Evolutionary conservation across 2,888 invertebrate species (phyloP), one percentile per base, ranked within the genome.

Genomic region (Sylvicola fuscatus): DNA sequence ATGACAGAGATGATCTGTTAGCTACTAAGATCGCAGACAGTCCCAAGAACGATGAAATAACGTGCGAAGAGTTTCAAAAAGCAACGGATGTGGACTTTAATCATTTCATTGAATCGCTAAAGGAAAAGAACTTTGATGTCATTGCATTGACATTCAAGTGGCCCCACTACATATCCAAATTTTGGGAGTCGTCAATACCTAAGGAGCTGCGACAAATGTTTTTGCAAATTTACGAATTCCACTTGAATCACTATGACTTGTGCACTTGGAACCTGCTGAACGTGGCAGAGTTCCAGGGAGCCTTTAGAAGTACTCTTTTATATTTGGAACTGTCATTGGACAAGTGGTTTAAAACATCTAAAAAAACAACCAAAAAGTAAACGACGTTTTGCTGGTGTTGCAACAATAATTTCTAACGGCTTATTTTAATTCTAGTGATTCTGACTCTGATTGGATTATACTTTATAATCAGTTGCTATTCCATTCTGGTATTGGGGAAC

Each of bases 301-400:
- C 44, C 6, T 48, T 45, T 31, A 45, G 46, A 1, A 49, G 50
- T 41, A 41, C 43, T 17, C 36, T 49, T 36, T 46, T 50, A 13
- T 51, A 45, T 38, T 36, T 52, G 38, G 52, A 52, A 37, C 38
- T 51, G 13, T 44, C 47, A 34, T 43, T 46, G 12, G 47, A 47
- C 27, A 33, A 35, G 27, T 12, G 13, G 10, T 12, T 36, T 26
- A 11, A 21, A 15, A 8, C 10, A 3, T 12, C 37, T 10, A 14
- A 33, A 29, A 14, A n/a, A 5, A 15, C 17, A 14, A 11, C n/a
- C 2, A 27, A 31, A 26, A 34, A 34, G 37, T 37, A 27, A 26
- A 33, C 11, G 4, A 11, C n/a, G n/a, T 12, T 34, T 27, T 21
- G 21, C 10, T 34, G 11, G 8, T 27, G 21, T 26, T 10, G 7